Evolutionary conservation across 2,888 invertebrate species (phyloP).

Genomic region (Ennomos quercinarius): DNA sequence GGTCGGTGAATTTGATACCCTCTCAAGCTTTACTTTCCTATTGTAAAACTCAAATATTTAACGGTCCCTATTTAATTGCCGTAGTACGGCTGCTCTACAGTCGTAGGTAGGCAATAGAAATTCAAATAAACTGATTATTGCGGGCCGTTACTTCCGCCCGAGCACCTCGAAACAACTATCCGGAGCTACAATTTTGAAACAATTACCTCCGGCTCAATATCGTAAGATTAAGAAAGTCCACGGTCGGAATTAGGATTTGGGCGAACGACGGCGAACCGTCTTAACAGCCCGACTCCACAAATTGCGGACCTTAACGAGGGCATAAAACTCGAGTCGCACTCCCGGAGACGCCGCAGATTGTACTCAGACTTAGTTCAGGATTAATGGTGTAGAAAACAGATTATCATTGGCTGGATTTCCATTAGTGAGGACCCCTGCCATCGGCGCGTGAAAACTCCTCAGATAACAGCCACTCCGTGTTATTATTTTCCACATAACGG

Average conservation of each 20-base stretch:
- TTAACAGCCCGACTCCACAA: constrained; percentile 84
- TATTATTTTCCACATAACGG: constrained; percentile 85
- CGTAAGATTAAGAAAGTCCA: constrained; percentile 85
- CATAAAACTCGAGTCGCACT: constrained; percentile 83
- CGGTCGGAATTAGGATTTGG: constrained; percentile 80
- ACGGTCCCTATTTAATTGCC: constrained; percentile 5
- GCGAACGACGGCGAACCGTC: constrained; percentile 74
- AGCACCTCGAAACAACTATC: constrained; percentile 56
- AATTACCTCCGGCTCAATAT: constrained; percentile 83
- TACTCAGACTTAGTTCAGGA: constrained; percentile 84
- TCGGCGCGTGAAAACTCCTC: constrained; percentile 81
- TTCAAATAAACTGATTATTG: constrained; percentile 38
- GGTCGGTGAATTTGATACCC: constrained; percentile 5
- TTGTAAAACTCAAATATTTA: background rate
- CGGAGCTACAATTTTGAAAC: constrained; percentile 79
- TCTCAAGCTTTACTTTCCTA: background rate
- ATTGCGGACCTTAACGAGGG: constrained; percentile 85
- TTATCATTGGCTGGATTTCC: constrained; percentile 85
- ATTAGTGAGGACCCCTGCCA: constrained; percentile 82
- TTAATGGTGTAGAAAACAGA: constrained; percentile 87
- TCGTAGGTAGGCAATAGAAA: constrained; percentile 22
- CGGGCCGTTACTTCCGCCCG: constrained; percentile 40
- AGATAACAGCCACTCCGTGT: constrained; percentile 78
- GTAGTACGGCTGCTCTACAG: constrained; percentile 2
- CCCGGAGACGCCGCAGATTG: constrained; percentile 82